A percentile compares a stretch with the other conserved stretches of the same genome.
Conservation (phyloP, 2,113 vertebrate species). For the Callorhinus ursinus region DNA sequence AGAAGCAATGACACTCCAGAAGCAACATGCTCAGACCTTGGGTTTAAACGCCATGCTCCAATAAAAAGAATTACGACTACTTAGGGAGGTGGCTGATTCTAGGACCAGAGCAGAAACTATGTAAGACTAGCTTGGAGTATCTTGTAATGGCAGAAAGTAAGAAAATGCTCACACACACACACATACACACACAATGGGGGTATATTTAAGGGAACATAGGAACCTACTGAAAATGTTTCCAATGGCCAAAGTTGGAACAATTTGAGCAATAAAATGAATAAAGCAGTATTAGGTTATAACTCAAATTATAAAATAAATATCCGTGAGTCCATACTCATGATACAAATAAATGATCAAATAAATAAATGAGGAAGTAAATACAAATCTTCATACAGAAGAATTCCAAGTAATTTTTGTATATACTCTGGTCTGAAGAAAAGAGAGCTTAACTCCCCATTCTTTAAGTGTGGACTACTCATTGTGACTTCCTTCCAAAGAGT, state of each 20-base stretch:
- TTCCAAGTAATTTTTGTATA: not conserved
- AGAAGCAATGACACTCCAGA: not conserved
- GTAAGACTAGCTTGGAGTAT: not conserved
- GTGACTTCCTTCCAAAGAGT: not conserved
- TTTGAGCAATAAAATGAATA: too few species aligned
- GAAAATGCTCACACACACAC: not conserved
- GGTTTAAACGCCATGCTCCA: not conserved
- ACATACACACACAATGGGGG: not conserved
- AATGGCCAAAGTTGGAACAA: not conserved
- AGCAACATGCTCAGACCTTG: not conserved
- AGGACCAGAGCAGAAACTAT: not conserved
- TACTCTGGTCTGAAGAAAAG: not conserved
- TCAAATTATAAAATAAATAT: not conserved
- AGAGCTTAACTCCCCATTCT: not conserved
- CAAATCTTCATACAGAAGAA: not conserved
- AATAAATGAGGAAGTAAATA: not conserved
- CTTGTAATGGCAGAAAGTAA: not conserved
- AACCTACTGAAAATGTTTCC: not conserved
- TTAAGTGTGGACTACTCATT: not conserved
- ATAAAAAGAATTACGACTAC: not conserved
- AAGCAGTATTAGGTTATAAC: not conserved
- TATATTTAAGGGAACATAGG: not conserved
- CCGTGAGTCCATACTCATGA: not conserved
- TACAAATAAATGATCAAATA: not conserved
- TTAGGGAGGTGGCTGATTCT: not conserved